Conservation (phyloP, 2,113 vertebrate genomes). For the Stegostoma tigrinum region DNA sequence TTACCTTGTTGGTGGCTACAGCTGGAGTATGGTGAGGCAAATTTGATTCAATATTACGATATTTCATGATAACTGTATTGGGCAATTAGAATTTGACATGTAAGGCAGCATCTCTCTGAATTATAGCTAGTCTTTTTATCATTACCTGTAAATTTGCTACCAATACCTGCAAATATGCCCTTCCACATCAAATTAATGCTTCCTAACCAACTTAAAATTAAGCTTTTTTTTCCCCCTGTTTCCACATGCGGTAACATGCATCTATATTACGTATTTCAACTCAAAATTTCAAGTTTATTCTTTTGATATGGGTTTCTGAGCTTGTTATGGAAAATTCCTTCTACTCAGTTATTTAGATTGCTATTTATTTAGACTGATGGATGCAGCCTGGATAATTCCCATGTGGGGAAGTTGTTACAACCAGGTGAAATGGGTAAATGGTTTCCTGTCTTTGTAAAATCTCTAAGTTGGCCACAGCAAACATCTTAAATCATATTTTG, state of each 20-base stretch:
- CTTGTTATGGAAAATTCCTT: not conserved
- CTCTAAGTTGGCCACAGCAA: no score
- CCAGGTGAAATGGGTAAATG: no score
- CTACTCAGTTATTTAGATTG: not conserved
- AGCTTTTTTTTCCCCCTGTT: not conserved
- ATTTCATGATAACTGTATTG: not conserved
- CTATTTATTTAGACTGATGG: not conserved
- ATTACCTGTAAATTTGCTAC: not conserved
- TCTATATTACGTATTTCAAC: not conserved
- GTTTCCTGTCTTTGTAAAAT: no score
- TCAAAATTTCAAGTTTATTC: not conserved
- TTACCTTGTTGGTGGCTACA: constrained; percentile 94
- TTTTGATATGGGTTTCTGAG: not conserved
- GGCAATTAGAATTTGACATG: not conserved
- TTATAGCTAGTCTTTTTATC: not conserved
- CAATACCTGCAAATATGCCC: not conserved
- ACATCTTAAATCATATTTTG: no score
- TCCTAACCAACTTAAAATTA: not conserved
- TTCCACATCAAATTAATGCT: not conserved
- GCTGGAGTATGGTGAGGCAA: constrained; percentile 89
- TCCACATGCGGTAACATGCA: not conserved
- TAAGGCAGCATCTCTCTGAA: not conserved
- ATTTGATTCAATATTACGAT: constrained; percentile 4
- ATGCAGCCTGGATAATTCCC: not conserved
- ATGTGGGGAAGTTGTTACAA: not conserved